Conservation (phyloP, 2,888 invertebrate species). For the Lissocephala sabroskyi region DNA sequence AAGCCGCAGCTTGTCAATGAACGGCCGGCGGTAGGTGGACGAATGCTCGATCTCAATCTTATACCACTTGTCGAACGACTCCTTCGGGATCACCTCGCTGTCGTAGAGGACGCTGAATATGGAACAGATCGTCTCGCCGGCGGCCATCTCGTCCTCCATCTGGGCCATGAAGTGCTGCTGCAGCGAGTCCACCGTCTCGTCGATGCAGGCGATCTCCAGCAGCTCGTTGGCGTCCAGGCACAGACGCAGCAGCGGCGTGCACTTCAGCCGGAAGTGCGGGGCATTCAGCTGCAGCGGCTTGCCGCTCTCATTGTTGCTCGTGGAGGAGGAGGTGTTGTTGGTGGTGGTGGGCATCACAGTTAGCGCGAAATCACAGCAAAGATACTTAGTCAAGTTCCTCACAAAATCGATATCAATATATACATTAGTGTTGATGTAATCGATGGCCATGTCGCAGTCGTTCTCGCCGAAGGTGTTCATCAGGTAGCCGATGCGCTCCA, state of each 20-base stretch:
- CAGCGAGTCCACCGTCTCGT: slow-evolving; percentile 56
- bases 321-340: slow-evolving; percentile 11
- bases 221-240: slow-evolving; percentile 65
- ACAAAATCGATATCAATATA: slow-evolving; percentile 62
- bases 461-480: slow-evolving; percentile 35
- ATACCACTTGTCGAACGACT: slow-evolving; percentile 68
- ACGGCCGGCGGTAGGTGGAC: slow-evolving; percentile 22
- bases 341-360: slow-evolving; percentile 36
- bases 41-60: slow-evolving; percentile 33
- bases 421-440: slow-evolving; percentile 70
- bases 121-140: slow-evolving; percentile 54
- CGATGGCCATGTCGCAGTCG: slow-evolving; percentile 65
- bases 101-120: slow-evolving; percentile 62
- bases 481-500: slow-evolving; percentile 61
- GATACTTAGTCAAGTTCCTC: slow-evolving; percentile 62
- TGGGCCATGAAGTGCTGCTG: slow-evolving; percentile 43
- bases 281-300: slow-evolving; percentile 33
- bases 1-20: slow-evolving; percentile 29
- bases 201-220: slow-evolving; percentile 61
- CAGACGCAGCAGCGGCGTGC: slow-evolving; percentile 59
- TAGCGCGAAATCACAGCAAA: slow-evolving; percentile 68
- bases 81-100: slow-evolving; percentile 65
- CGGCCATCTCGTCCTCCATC: slow-evolving; percentile 42
- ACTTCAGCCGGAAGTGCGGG: slow-evolving; percentile 53
- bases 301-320: slow-evolving; percentile 13